phyloP scores from a whole-genome alignment of 1,140 invertebrate genomes.

The Oppia nitens region DNA sequence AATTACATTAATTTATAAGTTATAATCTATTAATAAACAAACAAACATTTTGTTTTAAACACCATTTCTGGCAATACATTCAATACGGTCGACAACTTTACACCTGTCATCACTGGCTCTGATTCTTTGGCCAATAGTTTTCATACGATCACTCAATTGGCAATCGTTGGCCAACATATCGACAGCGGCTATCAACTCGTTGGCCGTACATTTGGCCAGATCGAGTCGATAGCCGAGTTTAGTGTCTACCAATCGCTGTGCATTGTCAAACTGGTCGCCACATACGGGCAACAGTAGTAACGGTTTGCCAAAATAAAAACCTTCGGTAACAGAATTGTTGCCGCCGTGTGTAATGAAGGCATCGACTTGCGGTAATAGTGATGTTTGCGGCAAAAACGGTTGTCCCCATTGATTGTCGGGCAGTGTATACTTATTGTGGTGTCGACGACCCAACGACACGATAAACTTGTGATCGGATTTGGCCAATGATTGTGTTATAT shows the following conservation, averaged over 20 bases:
- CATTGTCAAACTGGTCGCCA: constrained; percentile 10
- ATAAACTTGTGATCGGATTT: constrained; percentile 5
- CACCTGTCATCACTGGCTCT: background rate
- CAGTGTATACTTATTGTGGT: constrained; percentile 4
- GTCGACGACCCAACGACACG: background rate
- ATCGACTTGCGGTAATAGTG: constrained; percentile 1
- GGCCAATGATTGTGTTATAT: background rate
- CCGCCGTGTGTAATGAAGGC: constrained; percentile 9
- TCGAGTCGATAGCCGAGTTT: background rate
- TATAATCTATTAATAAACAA: too few species aligned
- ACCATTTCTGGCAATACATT: background rate
- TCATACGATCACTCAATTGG: background rate
- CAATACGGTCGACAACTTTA: background rate
- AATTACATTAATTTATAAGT: too few species aligned
- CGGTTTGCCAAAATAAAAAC: background rate
- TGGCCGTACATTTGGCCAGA: background rate
- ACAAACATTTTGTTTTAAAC: too few species aligned
- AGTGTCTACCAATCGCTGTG: background rate
- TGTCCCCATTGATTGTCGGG: constrained; percentile 13
- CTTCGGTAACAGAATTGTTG: constrained; percentile 8
- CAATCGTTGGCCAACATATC: background rate
- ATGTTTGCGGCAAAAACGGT: constrained; percentile 4
- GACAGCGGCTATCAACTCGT: background rate
- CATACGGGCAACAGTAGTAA: constrained; percentile 6
- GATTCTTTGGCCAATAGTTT: background rate